phyloP scores from a whole-genome alignment of 1,140 invertebrate genomes.

The Microvelia longipes region DNA sequence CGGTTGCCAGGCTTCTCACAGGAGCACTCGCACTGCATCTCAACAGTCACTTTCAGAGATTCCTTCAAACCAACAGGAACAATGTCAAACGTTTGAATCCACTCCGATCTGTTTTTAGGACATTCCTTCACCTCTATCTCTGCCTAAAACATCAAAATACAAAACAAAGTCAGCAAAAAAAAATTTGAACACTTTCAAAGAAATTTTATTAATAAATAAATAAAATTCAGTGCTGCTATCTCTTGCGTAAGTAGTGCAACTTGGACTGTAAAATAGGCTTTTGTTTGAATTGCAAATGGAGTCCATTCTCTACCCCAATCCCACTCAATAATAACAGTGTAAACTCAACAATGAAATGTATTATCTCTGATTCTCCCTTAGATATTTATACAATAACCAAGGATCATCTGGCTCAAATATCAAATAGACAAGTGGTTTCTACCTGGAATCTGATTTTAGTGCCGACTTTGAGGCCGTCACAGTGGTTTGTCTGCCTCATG shows the following conservation, averaged over 20 bases:
- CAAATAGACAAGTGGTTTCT: not conserved
- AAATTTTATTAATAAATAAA: too few species aligned
- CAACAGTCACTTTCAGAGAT: conserved; percentile 62
- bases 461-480: conserved; percentile 54
- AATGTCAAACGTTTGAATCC: conserved; percentile 68
- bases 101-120: conserved; percentile 53
- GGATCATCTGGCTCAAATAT: too few species aligned
- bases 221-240: too few species aligned
- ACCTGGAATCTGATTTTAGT: conserved; percentile 14
- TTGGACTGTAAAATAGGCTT: too few species aligned
- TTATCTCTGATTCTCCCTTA: too few species aligned
- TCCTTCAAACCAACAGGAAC: conserved; percentile 88
- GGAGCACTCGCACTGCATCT: conserved; percentile 79
- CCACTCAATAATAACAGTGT: too few species aligned
- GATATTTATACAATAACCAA: too few species aligned
- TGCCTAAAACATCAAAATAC: conserved; percentile 30
- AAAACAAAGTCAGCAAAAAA: conserved; percentile 1
- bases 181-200: too few species aligned
- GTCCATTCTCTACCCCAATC: too few species aligned
- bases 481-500: conserved; percentile 58
- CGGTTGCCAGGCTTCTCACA: conserved; percentile 52
- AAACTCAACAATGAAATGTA: too few species aligned
- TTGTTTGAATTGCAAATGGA: too few species aligned
- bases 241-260: too few species aligned
- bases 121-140: conserved; percentile 57